These are phyloP conservation scores for Anorthoa munda DNA, from an alignment of 2,888 invertebrate species.

Conservation along the genomic window DNA sequence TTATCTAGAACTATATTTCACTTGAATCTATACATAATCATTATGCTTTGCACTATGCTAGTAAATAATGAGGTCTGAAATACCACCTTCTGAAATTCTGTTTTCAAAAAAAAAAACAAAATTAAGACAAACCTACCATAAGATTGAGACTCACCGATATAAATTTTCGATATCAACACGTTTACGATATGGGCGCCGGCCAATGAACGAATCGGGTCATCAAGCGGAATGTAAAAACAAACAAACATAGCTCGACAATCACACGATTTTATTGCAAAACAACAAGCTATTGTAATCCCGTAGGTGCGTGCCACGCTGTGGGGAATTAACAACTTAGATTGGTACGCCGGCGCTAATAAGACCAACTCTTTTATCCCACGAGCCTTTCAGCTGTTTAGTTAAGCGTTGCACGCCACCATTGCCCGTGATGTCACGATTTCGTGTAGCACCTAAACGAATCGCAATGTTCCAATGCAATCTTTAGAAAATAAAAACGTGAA, in stretches of 20 bases:
- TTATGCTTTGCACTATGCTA: background rate
- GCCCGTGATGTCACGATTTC: conserved; percentile 21
- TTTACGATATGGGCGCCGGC: background rate
- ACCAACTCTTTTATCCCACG: conserved; percentile 67
- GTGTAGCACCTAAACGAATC: background rate
- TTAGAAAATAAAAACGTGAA: background rate
- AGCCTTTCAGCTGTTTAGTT: conserved; percentile 46
- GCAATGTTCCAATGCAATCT: conserved; percentile 9
- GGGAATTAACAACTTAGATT: conserved; percentile 80
- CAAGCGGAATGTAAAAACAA: background rate
- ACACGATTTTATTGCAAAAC: conserved; percentile 62
- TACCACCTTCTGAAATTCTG: background rate
- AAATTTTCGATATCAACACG: background rate
- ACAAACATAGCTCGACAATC: conserved; percentile 33
- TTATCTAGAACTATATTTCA: background rate
- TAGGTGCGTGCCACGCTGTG: conserved; percentile 71
- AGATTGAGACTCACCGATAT: background rate
- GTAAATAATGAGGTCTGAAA: background rate
- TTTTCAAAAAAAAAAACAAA: too few species aligned
- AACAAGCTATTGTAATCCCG: conserved; percentile 70
- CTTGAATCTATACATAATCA: background rate
- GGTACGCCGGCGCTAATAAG: conserved; percentile 71
- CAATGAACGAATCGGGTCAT: background rate
- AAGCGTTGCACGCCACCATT: conserved; percentile 33
- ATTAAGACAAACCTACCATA: background rate